These are phyloP conservation scores for Enteromius unitaeniatus DNA, from an alignment of 2,797 vertebrate species.

Conservation along the genomic window DNA sequence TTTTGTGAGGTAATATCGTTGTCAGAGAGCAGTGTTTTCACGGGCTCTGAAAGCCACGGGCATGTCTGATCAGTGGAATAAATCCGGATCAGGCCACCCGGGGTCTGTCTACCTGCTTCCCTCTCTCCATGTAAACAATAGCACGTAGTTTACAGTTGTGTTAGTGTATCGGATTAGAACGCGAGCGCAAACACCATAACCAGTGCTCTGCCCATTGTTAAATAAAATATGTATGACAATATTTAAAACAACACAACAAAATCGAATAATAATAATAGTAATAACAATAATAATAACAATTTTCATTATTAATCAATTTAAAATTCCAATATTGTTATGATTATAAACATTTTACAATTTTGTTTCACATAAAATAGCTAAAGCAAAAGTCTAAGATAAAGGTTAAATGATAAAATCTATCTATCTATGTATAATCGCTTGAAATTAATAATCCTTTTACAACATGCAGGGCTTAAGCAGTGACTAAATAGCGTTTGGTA, in stretches of 20 bases:
- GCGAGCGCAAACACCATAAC: constrained; percentile 24
- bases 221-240: background rate
- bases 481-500: constrained; percentile 46
- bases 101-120: constrained; percentile 23
- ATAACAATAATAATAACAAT: background rate
- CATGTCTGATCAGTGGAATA: constrained; percentile 29
- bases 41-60: constrained; percentile 22
- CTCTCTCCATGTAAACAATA: constrained; percentile 46
- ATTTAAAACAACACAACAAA: background rate
- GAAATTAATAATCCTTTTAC: constrained; percentile 59
- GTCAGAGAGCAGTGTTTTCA: constrained; percentile 4
- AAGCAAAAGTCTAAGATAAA: background rate
- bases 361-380: background rate
- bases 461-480: constrained; percentile 63
- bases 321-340: background rate
- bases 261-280: background rate
- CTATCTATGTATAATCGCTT: constrained; percentile 60
- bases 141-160: constrained; percentile 35
- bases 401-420: constrained; percentile 5
- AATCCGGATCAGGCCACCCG: constrained; percentile 48
- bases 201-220: background rate
- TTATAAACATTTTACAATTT: background rate
- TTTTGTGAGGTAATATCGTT: background rate
- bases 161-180: constrained; percentile 41
- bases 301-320: background rate